Conservation (phyloP, 2,888 invertebrate genomes). For the Achlya flavicornis region DNA sequence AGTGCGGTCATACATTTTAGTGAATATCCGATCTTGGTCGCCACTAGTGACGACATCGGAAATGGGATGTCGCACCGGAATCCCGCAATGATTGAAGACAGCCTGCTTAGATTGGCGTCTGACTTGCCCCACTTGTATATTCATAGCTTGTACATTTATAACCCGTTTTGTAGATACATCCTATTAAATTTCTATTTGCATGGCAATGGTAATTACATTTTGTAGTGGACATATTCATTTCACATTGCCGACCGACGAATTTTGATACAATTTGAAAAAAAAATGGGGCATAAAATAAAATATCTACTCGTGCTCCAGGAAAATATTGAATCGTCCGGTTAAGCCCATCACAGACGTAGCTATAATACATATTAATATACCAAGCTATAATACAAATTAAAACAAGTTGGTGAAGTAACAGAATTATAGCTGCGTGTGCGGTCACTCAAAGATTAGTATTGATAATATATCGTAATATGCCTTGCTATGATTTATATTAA, state of each 20-base stretch:
- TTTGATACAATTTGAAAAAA: too few species aligned
- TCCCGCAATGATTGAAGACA: slow-evolving; percentile 65
- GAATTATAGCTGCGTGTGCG: too few species aligned
- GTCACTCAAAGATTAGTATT: too few species aligned
- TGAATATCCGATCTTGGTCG: neutral
- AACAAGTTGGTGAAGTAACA: too few species aligned
- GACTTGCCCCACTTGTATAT: slow-evolving; percentile 25
- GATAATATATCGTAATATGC: too few species aligned
- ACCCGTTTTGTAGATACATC: neutral
- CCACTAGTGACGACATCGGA: slow-evolving; percentile 42
- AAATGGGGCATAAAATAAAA: too few species aligned
- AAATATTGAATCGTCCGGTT: too few species aligned
- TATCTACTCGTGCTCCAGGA: too few species aligned
- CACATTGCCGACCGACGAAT: neutral
- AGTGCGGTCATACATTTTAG: neutral
- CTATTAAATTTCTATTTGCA: slow-evolving; percentile 5
- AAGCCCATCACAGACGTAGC: too few species aligned
- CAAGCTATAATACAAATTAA: too few species aligned
- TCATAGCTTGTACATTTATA: slow-evolving; percentile 28
- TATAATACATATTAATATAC: too few species aligned
- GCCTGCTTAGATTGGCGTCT: slow-evolving; percentile 41
- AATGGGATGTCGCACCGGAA: slow-evolving; percentile 59
- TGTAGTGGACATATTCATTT: neutral
- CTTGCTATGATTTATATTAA: too few species aligned
- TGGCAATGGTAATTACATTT: neutral